phyloP scores from a whole-genome alignment of 1,140 invertebrate genomes.

The Drosophila cardini region DNA sequence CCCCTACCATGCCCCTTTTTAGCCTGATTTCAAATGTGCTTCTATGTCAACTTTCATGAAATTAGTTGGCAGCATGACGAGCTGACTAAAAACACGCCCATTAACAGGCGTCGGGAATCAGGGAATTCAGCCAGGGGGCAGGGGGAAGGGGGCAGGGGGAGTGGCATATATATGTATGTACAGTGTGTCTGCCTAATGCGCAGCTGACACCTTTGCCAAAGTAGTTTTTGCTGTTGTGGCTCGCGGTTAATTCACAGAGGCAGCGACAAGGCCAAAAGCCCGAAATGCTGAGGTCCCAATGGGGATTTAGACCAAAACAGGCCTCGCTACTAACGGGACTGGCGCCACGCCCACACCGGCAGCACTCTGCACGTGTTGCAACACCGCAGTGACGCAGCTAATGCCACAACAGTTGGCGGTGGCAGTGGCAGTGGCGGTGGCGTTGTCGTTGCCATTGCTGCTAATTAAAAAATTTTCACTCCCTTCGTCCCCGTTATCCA shows the following conservation, averaged over 20 bases:
- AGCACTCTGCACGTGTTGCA: constrained; percentile 57
- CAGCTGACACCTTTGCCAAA: constrained; percentile 79
- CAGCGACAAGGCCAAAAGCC: constrained; percentile 26
- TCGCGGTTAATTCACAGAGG: constrained; percentile 54
- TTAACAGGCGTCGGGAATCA: constrained; percentile 46
- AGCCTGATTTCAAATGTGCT: constrained; percentile 78
- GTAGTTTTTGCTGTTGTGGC: constrained; percentile 74
- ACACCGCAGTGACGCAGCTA: constrained; percentile 43
- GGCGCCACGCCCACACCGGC: not conserved
- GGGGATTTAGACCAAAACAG: constrained; percentile 57
- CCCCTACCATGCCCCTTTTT: not conserved
- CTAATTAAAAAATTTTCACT: constrained; percentile 74
- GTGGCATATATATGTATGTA: not conserved
- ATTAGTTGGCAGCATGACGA: constrained; percentile 84
- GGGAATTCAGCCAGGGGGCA: constrained; percentile 10
- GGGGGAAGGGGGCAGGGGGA: constrained; percentile 2
- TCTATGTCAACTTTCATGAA: constrained; percentile 82
- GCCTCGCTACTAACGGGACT: constrained; percentile 14
- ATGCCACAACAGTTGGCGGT: constrained; percentile 16
- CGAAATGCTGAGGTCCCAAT: constrained; percentile 45
- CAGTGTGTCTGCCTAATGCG: constrained; percentile 57
- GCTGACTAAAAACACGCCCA: constrained; percentile 75
- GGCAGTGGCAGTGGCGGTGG: constrained; percentile 32
- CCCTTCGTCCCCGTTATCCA: constrained; percentile 18
- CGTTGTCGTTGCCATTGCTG: constrained; percentile 46